These are phyloP conservation scores for Agriopis leucophaearia DNA, from an alignment of 2,888 invertebrate species.

Conservation along the genomic window DNA sequence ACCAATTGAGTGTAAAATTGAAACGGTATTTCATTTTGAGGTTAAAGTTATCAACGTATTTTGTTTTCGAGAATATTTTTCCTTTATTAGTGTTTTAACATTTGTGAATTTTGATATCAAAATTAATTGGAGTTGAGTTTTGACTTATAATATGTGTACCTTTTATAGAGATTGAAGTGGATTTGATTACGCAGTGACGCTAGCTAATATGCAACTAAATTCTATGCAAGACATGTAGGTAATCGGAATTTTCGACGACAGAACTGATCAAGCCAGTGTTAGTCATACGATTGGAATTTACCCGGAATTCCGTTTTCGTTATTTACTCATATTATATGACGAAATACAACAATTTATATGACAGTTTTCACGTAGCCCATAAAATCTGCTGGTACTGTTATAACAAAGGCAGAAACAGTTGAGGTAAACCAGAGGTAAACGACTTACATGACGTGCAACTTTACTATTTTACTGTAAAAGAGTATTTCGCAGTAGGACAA, in stretches of 20 bases:
- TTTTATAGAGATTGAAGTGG: too few species aligned
- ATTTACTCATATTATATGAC: background rate
- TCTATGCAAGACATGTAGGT: background rate
- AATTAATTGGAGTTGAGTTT: background rate
- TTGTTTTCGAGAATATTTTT: background rate
- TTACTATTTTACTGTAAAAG: slow-evolving; percentile 1
- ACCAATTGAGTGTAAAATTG: slow-evolving; percentile 11
- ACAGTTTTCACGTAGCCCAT: slow-evolving; percentile 15
- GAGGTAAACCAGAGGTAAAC: background rate
- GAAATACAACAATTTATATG: background rate
- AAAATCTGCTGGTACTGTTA: slow-evolving; percentile 1
- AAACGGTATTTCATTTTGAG: slow-evolving; percentile 11
- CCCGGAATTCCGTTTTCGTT: slow-evolving; percentile 38
- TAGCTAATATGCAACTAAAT: background rate
- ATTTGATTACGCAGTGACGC: background rate
- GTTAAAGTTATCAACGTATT: background rate
- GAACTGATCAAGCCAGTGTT: slow-evolving; percentile 29
- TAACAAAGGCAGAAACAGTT: slow-evolving; percentile 5
- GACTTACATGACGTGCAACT: background rate
- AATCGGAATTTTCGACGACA: slow-evolving; percentile 20
- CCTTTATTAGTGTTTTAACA: background rate
- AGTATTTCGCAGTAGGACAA: slow-evolving; percentile 4
- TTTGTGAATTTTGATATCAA: background rate
- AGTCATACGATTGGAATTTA: slow-evolving; percentile 43
- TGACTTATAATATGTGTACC: too few species aligned